phyloP scores from a whole-genome alignment of 2,888 invertebrate genomes.

The Lycaena phlaeas region DNA sequence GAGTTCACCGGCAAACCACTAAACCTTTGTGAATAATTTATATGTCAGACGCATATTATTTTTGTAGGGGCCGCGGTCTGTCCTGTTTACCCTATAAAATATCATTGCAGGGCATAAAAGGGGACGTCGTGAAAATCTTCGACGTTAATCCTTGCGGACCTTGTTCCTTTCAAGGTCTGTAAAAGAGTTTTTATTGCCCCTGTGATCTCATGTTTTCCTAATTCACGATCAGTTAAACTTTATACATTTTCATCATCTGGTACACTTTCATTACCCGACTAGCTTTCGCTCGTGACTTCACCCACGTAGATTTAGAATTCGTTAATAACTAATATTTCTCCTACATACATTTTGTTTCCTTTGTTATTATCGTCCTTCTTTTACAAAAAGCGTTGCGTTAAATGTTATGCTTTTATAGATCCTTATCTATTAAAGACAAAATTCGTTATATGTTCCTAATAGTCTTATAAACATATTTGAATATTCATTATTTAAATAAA shows the following conservation, averaged over 20 bases:
- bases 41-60: slow-evolving; percentile 54
- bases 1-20: slow-evolving; percentile 42
- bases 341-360: too few relatives aligned
- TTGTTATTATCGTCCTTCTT: too few relatives aligned
- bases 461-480: too few relatives aligned
- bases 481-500: too few relatives aligned
- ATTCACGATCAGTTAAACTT: slow-evolving; percentile 6
- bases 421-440: too few relatives aligned
- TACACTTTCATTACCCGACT: slow-evolving; percentile 1
- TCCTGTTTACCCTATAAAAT: slow-evolving; percentile 53
- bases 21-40: slow-evolving; percentile 68
- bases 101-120: slow-evolving; percentile 37
- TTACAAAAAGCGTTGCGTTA: too few relatives aligned
- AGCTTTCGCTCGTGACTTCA: too few relatives aligned
- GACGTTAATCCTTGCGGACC: slow-evolving; percentile 15
- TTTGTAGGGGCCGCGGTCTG: slow-evolving; percentile 50
- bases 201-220: slow-evolving; percentile 7
- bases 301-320: too few relatives aligned
- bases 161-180: slow-evolving; percentile 6
- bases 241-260: slow-evolving; percentile 1
- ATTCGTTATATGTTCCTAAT: too few relatives aligned
- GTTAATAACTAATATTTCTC: too few relatives aligned
- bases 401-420: too few relatives aligned
- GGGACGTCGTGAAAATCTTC: slow-evolving; percentile 22
- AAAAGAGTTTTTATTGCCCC: slow-evolving; percentile 8